Conservation (phyloP, 2,113 vertebrate genomes). For the Embiotoca jacksoni region DNA sequence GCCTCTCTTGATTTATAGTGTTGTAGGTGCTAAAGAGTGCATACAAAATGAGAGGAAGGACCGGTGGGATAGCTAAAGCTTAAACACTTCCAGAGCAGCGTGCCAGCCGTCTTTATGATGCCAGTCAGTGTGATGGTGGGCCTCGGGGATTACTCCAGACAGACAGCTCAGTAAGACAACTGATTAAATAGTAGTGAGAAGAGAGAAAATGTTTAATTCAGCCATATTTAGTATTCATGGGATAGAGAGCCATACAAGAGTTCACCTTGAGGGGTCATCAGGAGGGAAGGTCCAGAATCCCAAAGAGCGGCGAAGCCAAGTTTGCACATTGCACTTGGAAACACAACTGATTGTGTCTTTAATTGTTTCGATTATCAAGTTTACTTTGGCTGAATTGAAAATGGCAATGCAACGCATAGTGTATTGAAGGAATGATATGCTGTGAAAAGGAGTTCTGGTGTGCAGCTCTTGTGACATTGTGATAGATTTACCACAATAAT, state of each 20-base stretch:
- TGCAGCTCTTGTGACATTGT: slow-evolving; percentile 31
- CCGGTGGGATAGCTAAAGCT: slow-evolving; percentile 20
- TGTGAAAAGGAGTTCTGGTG: slow-evolving; percentile 24
- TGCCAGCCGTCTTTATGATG: slow-evolving; percentile 66
- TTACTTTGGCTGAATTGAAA: slow-evolving; percentile 80
- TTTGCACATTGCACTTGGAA: slow-evolving; percentile 71
- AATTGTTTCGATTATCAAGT: slow-evolving; percentile 82
- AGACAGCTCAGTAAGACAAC: slow-evolving; percentile 76
- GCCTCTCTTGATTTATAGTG: slow-evolving; percentile 22
- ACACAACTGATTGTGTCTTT: slow-evolving; percentile 81
- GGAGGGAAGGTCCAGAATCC: slow-evolving; percentile 75
- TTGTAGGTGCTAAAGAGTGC: slow-evolving; percentile 8
- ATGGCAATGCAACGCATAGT: slow-evolving; percentile 66
- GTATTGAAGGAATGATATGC: slow-evolving; percentile 55
- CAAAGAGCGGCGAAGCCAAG: slow-evolving; percentile 68
- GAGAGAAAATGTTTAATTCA: slow-evolving; percentile 80
- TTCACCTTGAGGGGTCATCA: slow-evolving; percentile 84
- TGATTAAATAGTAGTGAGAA: slow-evolving; percentile 82
- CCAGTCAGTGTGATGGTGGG: slow-evolving; percentile 62
- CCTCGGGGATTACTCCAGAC: slow-evolving; percentile 73
- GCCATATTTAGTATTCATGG: slow-evolving; percentile 81
- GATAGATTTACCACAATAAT: slow-evolving; percentile 47
- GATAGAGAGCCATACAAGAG: slow-evolving; percentile 73
- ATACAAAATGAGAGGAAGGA: slow-evolving; percentile 22
- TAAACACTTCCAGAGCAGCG: slow-evolving; percentile 48